Evolutionary conservation across 2,113 vertebrate genomes (phyloP), one percentile per base, ranked within the genome.

Genomic region (Conger conger): DNA sequence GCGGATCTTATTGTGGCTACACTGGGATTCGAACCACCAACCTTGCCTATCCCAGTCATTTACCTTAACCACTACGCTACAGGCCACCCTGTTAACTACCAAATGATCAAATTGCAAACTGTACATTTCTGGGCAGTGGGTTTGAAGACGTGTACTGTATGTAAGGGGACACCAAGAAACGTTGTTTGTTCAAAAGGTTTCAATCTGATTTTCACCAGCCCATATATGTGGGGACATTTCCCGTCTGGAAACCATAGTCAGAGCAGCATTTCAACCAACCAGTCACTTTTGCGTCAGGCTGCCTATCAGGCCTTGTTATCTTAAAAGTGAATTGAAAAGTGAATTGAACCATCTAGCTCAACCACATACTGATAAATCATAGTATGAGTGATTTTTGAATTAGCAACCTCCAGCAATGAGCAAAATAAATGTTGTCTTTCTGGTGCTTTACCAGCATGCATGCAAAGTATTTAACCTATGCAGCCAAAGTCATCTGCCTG

Each of bases 371-470:
- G 91, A 90, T 90, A 86, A 76, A 89, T 93, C 88, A 23, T 17
- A 38, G 27, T 42, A 36, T 15, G 37, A 45, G 53, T 80, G 54
- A 82, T 83, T 57, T 83, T 78, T 76, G 53, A 13, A 83, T 80
- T 30, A 82, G 57, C 13, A 78, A 83, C 87, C 85, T 85, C 83
- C 87, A 88, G 85, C 83, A 88, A 93, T 86, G 88, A 93, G 88
- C 76, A 0, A 89, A 91, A 91, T 88, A 90, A 90, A 90, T 35
- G 11, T 79, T 20, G 23, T 79, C 35, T 79, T 7, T 45, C 6
- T 18, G 17, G 15, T 17, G 4, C 7, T 4, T 15, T 42, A 92
- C 91, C 90, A 86, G 92, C 90, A 90, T 90, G 93, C 88, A 82
- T 73, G 33, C 86, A 79, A 85, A 85, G 88, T 60, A 79, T 20